phyloP scores from a whole-genome alignment of 1,140 invertebrate genomes.

The Prorops nasuta region DNA sequence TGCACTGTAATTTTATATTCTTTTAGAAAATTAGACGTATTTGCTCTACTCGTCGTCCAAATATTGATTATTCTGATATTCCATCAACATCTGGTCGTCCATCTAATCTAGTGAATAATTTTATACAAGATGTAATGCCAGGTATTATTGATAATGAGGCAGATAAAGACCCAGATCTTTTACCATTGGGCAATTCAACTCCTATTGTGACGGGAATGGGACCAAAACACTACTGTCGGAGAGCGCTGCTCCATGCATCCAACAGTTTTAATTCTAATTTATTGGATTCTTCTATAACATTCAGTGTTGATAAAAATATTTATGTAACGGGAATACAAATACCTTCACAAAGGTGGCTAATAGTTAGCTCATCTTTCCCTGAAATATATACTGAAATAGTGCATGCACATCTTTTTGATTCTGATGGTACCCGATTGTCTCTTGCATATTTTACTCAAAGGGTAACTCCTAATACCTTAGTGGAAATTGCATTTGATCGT shows the following conservation, averaged over 20 bases:
- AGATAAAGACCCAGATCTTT: neutral
- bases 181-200: neutral
- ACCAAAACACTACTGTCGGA: conserved; percentile 66
- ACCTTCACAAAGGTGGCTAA: conserved; percentile 42
- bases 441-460: conserved; percentile 78
- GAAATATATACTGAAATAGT: conserved; percentile 78
- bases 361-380: conserved; percentile 21
- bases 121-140: conserved; percentile 3
- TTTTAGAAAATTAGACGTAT: too few relatives aligned
- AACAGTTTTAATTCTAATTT: conserved; percentile 70
- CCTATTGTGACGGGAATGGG: conserved; percentile 16
- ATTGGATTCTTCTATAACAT: conserved; percentile 73
- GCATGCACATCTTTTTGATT: conserved; percentile 76
- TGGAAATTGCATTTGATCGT: conserved; percentile 77
- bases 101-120: neutral
- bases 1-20: conserved; percentile 13
- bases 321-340: conserved; percentile 71
- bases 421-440: conserved; percentile 71
- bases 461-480: conserved; percentile 61
- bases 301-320: conserved; percentile 76
- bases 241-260: conserved; percentile 62
- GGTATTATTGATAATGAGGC: conserved; percentile 11
- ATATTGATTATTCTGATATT: neutral
- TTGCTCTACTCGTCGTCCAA: too few relatives aligned
- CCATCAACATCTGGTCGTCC: neutral